A percentile compares a stretch with the other conserved stretches of the same genome.
phyloP scores from a whole-genome alignment of 2,888 invertebrate genomes.

The Lucinisca nassula region DNA sequence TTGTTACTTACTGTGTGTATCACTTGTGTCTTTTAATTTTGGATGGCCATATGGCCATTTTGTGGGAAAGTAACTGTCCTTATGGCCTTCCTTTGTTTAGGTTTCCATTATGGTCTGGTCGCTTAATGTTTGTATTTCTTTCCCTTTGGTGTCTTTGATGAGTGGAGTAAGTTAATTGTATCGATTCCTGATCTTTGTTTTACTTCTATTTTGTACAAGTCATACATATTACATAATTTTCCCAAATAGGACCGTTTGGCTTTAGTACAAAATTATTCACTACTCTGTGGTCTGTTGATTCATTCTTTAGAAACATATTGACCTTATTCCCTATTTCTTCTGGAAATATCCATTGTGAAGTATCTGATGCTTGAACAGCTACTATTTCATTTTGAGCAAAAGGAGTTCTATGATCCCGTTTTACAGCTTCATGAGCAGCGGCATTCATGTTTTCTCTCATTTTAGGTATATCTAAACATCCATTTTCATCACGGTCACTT shows the following conservation, averaged over 20 bases:
- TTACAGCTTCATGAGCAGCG: constrained; percentile 15
- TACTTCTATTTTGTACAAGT: not conserved
- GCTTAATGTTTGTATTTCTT: no score
- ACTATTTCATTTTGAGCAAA: not conserved
- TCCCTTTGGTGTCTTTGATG: no score
- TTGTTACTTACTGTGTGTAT: no score
- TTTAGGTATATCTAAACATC: not conserved
- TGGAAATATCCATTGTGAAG: not conserved
- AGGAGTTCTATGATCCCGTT: not conserved
- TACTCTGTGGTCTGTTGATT: not conserved
- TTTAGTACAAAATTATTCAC: not conserved
- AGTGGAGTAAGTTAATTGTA: no score
- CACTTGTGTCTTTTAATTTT: no score
- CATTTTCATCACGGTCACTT: constrained; percentile 14
- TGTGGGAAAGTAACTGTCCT: no score
- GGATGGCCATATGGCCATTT: no score
- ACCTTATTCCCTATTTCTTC: not conserved
- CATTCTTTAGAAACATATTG: not conserved
- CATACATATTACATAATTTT: not conserved
- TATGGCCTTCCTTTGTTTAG: no score
- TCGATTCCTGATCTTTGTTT: no score
- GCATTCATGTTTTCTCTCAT: constrained; percentile 27
- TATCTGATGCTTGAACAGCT: not conserved
- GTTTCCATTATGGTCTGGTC: no score
- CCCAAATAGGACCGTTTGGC: not conserved